Conservation (phyloP, 2,888 invertebrate genomes). For the Acrocyrtus sp. region DNA sequence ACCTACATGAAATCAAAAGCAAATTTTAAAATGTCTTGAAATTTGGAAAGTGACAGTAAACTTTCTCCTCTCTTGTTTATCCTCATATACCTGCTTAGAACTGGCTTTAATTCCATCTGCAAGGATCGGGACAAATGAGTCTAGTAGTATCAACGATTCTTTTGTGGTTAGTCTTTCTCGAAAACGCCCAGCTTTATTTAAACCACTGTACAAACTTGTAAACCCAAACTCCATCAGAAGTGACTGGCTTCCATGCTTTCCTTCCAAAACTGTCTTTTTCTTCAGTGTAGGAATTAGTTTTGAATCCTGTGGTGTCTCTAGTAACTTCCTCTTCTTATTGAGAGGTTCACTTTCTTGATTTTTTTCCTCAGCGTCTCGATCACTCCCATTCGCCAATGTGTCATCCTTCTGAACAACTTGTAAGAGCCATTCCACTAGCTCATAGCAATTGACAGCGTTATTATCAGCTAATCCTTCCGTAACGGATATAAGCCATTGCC, state of each 20-base stretch:
- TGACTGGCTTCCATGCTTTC: slow-evolving; percentile 38
- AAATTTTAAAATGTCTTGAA: not conserved
- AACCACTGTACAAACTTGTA: slow-evolving; percentile 50
- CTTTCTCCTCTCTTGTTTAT: not conserved
- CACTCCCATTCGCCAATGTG: not conserved
- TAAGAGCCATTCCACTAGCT: slow-evolving; percentile 49
- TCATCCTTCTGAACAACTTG: slow-evolving; percentile 36
- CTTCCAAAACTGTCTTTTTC: slow-evolving; percentile 39
- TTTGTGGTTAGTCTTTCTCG: slow-evolving; percentile 7
- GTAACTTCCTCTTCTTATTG: slow-evolving; percentile 43
- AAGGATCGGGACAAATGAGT: slow-evolving; percentile 42
- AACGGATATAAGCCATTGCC: slow-evolving; percentile 50
- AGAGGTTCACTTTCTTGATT: not conserved
- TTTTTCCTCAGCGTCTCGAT: not conserved
- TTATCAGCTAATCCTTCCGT: slow-evolving; percentile 56
- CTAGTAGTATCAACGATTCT: slow-evolving; percentile 21
- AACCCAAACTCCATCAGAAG: slow-evolving; percentile 50
- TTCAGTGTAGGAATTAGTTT: slow-evolving; percentile 38
- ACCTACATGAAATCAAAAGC: slow-evolving; percentile 34
- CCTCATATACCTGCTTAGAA: slow-evolving; percentile 54
- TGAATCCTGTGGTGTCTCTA: slow-evolving; percentile 46
- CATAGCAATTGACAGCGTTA: slow-evolving; percentile 28
- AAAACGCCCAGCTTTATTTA: slow-evolving; percentile 44
- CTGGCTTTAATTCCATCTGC: slow-evolving; percentile 47
- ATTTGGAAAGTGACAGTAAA: not conserved